phyloP scores from a whole-genome alignment of 2,113 vertebrate species.

The Cathartes aura region DNA sequence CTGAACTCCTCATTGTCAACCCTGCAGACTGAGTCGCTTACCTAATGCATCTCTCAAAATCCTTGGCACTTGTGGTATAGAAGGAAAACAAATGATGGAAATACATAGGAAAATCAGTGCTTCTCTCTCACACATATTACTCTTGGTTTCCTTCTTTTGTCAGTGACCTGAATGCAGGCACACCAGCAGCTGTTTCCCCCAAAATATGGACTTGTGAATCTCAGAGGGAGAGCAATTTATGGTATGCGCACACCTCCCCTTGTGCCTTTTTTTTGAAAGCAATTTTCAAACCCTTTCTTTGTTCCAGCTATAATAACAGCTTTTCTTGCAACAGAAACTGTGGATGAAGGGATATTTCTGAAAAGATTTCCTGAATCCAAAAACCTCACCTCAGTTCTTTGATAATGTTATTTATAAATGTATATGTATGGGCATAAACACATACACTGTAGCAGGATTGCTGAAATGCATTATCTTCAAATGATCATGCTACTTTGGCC shows the following conservation, averaged over 20 bases:
- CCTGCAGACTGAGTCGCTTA: background rate
- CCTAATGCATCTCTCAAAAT: background rate
- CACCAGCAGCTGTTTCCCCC: constrained; percentile 29
- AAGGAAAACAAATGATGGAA: background rate
- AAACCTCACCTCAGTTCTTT: constrained; percentile 20
- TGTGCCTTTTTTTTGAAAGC: constrained; percentile 53
- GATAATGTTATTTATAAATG: background rate
- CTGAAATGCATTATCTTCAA: background rate
- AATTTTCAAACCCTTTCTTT: constrained; percentile 62
- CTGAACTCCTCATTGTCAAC: constrained; percentile 19
- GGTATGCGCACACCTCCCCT: background rate
- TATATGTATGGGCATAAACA: background rate
- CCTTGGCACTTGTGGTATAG: background rate
- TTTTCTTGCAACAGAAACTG: constrained; percentile 36
- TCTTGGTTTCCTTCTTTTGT: constrained; percentile 51
- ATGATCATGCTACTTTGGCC: background rate
- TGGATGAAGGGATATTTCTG: constrained; percentile 4
- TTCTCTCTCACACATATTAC: background rate
- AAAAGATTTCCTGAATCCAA: constrained; percentile 7
- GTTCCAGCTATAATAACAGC: constrained; percentile 29
- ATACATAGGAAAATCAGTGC: background rate
- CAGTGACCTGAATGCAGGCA: constrained; percentile 59
- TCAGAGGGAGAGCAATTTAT: constrained; percentile 35
- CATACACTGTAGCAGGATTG: background rate
- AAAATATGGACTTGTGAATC: constrained; percentile 34